Evolutionary conservation across 1,140 invertebrate genomes (phyloP), one percentile per base, ranked within the genome.

Genomic region (Acromyrmex echinatior): DNA sequence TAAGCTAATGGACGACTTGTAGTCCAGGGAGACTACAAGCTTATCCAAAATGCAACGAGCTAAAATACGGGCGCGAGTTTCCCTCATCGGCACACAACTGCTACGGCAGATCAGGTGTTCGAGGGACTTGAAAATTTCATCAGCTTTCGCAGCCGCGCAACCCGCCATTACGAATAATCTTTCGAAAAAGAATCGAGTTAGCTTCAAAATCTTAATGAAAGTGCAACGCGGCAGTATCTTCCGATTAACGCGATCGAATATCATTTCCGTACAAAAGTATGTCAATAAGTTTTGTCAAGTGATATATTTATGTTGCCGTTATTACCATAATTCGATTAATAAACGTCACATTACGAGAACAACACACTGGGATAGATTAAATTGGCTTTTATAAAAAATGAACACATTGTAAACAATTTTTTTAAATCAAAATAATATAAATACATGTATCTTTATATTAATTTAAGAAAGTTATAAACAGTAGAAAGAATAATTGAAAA

Each of bases 1-100:
- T 76, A 84, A 84, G 80, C 80, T 84, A 84, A 84, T 84, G 80
- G 80, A 84, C 80, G 56, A 76, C 80, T 84, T 76, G 70, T 84
- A 84, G 80, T 84, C 80, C 80, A 76, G 39, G 7, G 80, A 76
- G 80, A 84, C 70, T 84, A 76, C 39, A 70, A 84, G 80, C 71
- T 84, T 84, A 84, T 84, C 7, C 80, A 84, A 84, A 84, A 84
- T 84, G 80, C 80, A 84, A 51, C 56, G 80, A 63, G 80, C 56
- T 84, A 84, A 84, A 84, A 84, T 84, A 84, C 70, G 56, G 45
- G 25, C 18, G 56, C 18, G 80, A 76, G 56, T 84, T 84, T 84
- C 39, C 80, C 80, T 84, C 80, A 84, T 84, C 70, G 70, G 70
- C 39, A 62, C 70, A 76, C 80, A 84, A 84, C 80, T 84, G 70